Percentiles rank a stretch among this genome's conserved stretches.
phyloP scores from a whole-genome alignment of 2,113 vertebrate genomes.

The Scopus umbretta region DNA sequence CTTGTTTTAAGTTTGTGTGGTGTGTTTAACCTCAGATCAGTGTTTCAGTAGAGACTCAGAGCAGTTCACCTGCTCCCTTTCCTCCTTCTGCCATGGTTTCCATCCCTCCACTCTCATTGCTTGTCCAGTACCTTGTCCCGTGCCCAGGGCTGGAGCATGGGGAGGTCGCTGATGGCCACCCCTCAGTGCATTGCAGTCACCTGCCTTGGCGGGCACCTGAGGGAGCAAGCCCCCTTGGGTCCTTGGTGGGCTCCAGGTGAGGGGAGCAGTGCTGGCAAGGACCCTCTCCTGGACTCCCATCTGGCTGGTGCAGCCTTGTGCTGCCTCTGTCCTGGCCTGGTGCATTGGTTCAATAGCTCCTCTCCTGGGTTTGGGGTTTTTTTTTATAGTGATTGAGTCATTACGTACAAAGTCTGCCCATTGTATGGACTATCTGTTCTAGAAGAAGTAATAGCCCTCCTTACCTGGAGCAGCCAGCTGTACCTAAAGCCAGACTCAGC shows the following conservation, averaged over 20 bases:
- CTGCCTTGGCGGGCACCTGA: not conserved
- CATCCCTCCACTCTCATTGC: not conserved
- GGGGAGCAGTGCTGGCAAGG: accelerated
- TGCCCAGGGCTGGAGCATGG: not conserved
- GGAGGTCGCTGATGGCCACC: not conserved
- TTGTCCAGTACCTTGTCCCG: not conserved
- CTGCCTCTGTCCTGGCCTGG: not conserved
- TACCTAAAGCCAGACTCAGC: conserved; percentile 11
- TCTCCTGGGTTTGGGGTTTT: not conserved
- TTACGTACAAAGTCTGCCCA: not conserved
- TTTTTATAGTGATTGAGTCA: not conserved
- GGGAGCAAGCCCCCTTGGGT: accelerated
- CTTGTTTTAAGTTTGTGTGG: not conserved
- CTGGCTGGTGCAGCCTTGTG: not conserved
- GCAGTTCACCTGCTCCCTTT: not conserved
- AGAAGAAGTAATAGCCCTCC: not conserved
- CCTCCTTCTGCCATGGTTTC: accelerated
- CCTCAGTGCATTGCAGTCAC: not conserved
- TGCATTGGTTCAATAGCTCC: not conserved
- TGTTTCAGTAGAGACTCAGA: not conserved
- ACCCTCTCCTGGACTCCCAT: not conserved
- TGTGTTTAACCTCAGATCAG: not conserved
- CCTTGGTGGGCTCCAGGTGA: accelerated
- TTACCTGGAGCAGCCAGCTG: not conserved
- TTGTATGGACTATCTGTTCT: not conserved